Evolutionary conservation across 2,113 vertebrate genomes (phyloP).

Genomic region (Oceanodroma tethys): DNA sequence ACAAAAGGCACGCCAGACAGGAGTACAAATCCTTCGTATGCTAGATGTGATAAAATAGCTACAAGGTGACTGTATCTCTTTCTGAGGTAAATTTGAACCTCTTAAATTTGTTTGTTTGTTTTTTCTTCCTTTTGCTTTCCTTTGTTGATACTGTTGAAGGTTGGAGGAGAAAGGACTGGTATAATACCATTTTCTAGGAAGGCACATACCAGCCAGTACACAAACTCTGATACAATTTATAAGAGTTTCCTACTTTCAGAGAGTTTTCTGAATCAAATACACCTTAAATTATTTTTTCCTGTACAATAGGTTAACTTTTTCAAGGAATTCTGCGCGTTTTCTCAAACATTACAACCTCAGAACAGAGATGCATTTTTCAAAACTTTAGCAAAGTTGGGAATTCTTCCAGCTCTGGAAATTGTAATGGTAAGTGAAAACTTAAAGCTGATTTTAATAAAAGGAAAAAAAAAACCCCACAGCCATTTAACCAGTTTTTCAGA

Average conservation of each 20-base stretch:
- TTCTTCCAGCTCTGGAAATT: slow-evolving; percentile 96
- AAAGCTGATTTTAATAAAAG: background rate
- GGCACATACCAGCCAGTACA: background rate
- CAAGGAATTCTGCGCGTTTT: slow-evolving; percentile 99
- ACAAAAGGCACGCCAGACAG: background rate
- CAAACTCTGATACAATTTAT: background rate
- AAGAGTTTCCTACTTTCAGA: background rate
- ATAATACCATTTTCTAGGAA: background rate
- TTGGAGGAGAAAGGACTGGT: background rate
- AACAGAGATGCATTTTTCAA: slow-evolving; percentile 98
- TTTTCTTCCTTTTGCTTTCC: background rate
- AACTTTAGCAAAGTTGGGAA: slow-evolving; percentile 94
- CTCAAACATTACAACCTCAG: slow-evolving; percentile 96
- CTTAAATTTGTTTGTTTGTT: background rate
- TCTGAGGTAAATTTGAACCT: background rate
- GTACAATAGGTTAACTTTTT: slow-evolving; percentile 93
- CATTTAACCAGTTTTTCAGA: background rate
- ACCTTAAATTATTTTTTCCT: background rate
- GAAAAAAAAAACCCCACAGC: fast-evolving
- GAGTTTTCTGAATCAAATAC: background rate
- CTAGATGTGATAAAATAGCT: background rate
- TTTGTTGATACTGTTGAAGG: background rate
- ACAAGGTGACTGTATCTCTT: background rate
- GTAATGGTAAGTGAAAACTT: slow-evolving; percentile 86
- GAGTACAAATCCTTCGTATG: background rate